These are phyloP conservation scores for Haliclystus octoradiatus DNA, from an alignment of 30 jellyfish, hydroid and myxozoan genomes.

Conservation along the genomic window DNA sequence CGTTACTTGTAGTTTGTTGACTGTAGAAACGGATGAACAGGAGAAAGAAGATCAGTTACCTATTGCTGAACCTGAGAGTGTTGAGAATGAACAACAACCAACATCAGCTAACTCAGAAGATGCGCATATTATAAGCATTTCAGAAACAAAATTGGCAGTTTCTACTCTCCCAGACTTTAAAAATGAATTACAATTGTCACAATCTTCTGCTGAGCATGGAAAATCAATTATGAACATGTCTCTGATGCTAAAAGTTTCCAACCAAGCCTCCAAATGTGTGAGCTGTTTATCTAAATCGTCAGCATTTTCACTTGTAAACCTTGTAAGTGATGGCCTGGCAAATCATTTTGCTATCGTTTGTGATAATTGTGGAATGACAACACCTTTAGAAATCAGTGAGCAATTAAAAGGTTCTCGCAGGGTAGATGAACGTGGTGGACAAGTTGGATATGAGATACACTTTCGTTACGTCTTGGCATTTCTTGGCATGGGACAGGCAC, in stretches of 20 bases:
- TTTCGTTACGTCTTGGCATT: slow-evolving; percentile 2
- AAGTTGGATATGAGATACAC: slow-evolving; percentile 6
- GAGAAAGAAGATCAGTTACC: no score
- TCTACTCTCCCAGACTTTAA: no score
- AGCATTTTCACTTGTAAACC: not conserved
- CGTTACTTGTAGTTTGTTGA: no score
- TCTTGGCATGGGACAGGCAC: not conserved
- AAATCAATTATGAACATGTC: not conserved
- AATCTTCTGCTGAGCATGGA: slow-evolving; percentile 3
- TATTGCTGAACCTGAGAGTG: no score
- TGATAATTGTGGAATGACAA: slow-evolving; percentile 1
- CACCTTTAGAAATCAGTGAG: slow-evolving; percentile 1
- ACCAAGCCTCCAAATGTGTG: slow-evolving; percentile 2
- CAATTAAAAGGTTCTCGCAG: slow-evolving; percentile 1
- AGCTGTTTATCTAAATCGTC: slow-evolving; percentile 1
- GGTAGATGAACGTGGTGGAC: no score
- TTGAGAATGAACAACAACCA: no score
- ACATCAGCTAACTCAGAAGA: no score
- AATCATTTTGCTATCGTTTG: slow-evolving; percentile 1
- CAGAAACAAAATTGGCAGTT: no score
- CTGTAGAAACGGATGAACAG: no score
- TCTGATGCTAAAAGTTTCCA: not conserved
- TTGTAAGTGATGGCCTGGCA: slow-evolving; percentile 2
- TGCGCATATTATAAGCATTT: no score
- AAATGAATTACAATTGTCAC: no score